These are phyloP conservation scores for Bothrops jararaca DNA, from an alignment of 2,113 vertebrate genomes.

Conservation along the genomic window DNA sequence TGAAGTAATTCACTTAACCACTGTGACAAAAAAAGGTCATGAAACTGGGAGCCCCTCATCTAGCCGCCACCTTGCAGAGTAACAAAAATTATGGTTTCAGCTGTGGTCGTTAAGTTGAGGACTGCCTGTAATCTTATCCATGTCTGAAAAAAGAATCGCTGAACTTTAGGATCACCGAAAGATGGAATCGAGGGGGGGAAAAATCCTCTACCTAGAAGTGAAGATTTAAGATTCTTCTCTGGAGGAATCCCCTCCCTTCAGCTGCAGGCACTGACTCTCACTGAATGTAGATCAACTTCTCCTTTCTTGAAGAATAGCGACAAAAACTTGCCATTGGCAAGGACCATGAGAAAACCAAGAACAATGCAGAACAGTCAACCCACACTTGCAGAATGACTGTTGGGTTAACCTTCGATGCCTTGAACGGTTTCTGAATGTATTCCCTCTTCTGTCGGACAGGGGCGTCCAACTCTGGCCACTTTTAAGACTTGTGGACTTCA, in stretches of 20 bases:
- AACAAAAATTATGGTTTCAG: not conserved
- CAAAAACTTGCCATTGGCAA: not conserved
- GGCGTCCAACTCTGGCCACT: not conserved
- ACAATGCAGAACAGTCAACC: not conserved
- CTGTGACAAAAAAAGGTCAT: not conserved
- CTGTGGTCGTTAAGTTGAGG: not conserved
- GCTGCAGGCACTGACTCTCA: not conserved
- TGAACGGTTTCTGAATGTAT: not conserved
- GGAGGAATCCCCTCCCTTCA: not conserved
- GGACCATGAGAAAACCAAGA: not conserved
- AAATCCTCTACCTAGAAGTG: not conserved
- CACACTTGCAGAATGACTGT: not conserved
- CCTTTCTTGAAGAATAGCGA: not conserved
- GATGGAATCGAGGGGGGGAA: not conserved
- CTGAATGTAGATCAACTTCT: not conserved
- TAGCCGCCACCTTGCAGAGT: not conserved
- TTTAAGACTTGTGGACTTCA: not conserved
- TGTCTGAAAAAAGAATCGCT: not conserved
- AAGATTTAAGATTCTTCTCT: not conserved
- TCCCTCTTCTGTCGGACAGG: not conserved
- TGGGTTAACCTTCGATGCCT: not conserved
- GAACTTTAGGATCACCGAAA: not conserved
- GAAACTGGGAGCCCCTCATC: not conserved
- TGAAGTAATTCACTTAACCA: too few species aligned
- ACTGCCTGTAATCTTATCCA: not conserved